Conservation (phyloP, 2,797 vertebrate species). For the Gastrophryne carolinensis region DNA sequence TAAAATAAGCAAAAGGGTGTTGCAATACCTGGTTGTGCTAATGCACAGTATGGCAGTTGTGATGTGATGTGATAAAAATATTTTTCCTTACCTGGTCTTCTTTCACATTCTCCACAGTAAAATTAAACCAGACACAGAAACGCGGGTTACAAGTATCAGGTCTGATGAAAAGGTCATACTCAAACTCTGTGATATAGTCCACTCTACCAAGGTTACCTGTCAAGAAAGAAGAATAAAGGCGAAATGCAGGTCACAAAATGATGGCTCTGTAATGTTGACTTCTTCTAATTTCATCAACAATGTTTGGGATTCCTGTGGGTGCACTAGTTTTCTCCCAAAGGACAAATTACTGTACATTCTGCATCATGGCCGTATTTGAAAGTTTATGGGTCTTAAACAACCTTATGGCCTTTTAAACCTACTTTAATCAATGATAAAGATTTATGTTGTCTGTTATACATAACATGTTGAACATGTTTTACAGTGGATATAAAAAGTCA, state of each 20-base stretch:
- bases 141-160: slow-evolving; percentile 97
- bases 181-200: slow-evolving; percentile 91
- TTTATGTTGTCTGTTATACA: too few relatives aligned
- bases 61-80: not conserved
- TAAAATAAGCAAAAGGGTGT: too few relatives aligned
- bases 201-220: slow-evolving; percentile 93
- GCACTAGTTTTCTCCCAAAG: too few relatives aligned
- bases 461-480: too few relatives aligned
- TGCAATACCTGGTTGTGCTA: not conserved
- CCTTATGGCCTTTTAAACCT: too few relatives aligned
- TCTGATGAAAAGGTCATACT: slow-evolving; percentile 95
- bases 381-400: too few relatives aligned
- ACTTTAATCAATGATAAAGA: too few relatives aligned
- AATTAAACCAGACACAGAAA: slow-evolving; percentile 98
- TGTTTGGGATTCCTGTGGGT: too few relatives aligned
- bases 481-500: too few relatives aligned
- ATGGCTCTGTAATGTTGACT: not conserved
- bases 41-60: not conserved
- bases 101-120: slow-evolving; percentile 92
- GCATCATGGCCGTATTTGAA: too few relatives aligned
- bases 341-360: too few relatives aligned
- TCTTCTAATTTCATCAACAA: too few relatives aligned
- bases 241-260: not conserved
- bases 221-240: not conserved
- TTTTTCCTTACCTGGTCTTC: slow-evolving; percentile 84